These are phyloP conservation scores for Tachyglossus aculeatus DNA, from an alignment of 2,797 vertebrate genomes.

Conservation along the genomic window DNA sequence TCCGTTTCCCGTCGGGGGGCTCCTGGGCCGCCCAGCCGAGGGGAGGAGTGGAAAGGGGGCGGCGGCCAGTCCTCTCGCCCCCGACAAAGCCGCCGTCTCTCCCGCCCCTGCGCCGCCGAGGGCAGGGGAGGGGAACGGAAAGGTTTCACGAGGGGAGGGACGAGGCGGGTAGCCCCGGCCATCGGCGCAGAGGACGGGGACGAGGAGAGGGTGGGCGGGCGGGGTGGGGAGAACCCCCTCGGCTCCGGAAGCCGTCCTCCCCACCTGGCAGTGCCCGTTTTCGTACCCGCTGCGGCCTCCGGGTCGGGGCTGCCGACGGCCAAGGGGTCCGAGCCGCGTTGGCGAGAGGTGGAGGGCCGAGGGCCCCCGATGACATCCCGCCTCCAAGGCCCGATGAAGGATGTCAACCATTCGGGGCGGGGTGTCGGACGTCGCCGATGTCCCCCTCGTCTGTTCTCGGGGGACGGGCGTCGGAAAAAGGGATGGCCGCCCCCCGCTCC, in stretches of 20 bases:
- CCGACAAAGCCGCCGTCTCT: neutral
- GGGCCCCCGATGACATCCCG: too few species aligned
- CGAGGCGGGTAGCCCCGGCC: slow-evolving; percentile 41
- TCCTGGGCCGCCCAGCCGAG: slow-evolving; percentile 59
- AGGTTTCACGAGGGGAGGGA: slow-evolving; percentile 32
- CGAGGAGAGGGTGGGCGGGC: neutral
- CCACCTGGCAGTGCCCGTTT: slow-evolving; percentile 28
- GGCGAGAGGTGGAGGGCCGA: slow-evolving; percentile 35
- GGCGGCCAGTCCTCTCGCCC: slow-evolving; percentile 38
- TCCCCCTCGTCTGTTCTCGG: too few species aligned
- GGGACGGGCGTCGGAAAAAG: too few species aligned
- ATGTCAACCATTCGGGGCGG: too few species aligned
- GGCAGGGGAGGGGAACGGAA: slow-evolving; percentile 1
- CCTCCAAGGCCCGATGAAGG: too few species aligned
- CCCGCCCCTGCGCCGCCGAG: neutral
- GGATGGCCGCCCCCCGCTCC: neutral
- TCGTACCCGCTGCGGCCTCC: slow-evolving; percentile 33
- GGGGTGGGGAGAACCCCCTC: slow-evolving; percentile 30
- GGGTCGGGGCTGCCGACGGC: slow-evolving; percentile 48
- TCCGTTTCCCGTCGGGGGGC: slow-evolving; percentile 73
- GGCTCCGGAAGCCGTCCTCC: slow-evolving; percentile 10
- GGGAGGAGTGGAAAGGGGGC: slow-evolving; percentile 12
- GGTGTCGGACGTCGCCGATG: too few species aligned
- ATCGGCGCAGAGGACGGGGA: neutral
- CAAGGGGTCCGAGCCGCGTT: slow-evolving; percentile 54